Evolutionary conservation across 1,140 invertebrate genomes (phyloP).

Genomic region (Trypoxylus dichotomus): DNA sequence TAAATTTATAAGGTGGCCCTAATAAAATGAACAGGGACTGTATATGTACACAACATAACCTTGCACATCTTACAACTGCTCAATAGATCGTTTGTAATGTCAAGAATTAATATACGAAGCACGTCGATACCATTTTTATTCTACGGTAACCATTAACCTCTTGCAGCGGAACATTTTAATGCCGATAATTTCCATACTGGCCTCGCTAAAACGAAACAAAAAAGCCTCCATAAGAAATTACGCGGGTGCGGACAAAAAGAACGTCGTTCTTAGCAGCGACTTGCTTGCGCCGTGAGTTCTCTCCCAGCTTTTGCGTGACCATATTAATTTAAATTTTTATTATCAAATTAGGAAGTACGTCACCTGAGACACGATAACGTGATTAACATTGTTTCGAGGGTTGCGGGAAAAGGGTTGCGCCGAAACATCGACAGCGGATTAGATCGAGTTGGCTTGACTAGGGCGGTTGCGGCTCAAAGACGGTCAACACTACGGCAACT

Average conservation of each 20-base stretch:
- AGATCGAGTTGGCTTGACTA: background rate
- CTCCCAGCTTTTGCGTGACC: background rate
- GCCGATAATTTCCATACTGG: too few relatives aligned
- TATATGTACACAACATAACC: too few relatives aligned
- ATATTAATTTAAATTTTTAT: constrained; percentile 1
- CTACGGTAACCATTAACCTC: too few relatives aligned
- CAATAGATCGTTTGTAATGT: too few relatives aligned
- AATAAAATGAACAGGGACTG: too few relatives aligned
- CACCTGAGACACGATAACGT: background rate
- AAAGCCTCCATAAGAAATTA: background rate
- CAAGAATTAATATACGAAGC: too few relatives aligned
- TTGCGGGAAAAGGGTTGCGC: background rate
- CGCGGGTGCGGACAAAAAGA: background rate
- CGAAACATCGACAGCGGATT: background rate
- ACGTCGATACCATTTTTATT: too few relatives aligned
- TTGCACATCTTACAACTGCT: too few relatives aligned
- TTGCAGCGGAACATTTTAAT: background rate
- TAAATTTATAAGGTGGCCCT: too few relatives aligned
- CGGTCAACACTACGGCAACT: background rate
- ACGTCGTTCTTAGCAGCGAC: background rate
- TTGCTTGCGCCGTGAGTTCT: background rate
- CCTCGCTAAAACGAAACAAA: background rate
- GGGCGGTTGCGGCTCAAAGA: background rate
- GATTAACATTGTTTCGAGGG: background rate
- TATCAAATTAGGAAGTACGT: background rate